Evolutionary conservation across 1,140 invertebrate genomes (phyloP), one percentile per base, ranked within the genome.

Genomic region (Drosophila mayri): DNA sequence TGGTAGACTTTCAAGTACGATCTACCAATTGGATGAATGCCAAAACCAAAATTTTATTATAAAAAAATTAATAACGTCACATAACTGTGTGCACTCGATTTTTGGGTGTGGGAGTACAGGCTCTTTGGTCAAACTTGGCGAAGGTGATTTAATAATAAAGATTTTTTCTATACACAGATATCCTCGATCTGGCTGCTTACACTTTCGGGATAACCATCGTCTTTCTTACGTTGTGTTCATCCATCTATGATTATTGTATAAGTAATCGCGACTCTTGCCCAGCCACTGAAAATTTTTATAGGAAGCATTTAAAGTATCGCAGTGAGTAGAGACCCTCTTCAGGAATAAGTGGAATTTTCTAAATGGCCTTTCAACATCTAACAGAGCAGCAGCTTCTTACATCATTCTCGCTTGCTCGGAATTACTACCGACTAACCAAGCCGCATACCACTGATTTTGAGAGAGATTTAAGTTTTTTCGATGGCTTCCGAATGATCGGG

Each of bases 351-450:
- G 6, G 0, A 10, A 11, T 11, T 22, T 4, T n/a, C 16, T 10
- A 10, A 5, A n/a, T 20, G 32, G 8, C 14, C 6, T 35, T 22
- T 18, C 2, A 16, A n/a, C 25, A 11, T n/a, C 40, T 12, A 18
- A 10, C 20, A 85, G 81, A 25, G 1, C 65, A 84, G 37, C 52
- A 50, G 9, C 49, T 78, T 1, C 60, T 90, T 7, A 65, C 73
- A 12, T 52, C 75, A n/a, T 93, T 92, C 59, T 93, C 92, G 3
- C 50, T 93, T 32, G 61, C 64, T 18, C 86, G 91, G 57, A 93
- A 93, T 30, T 93, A 86, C 62, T 84, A 88, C 70, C 81, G 90
- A 3, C 62, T 93, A 2, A 35, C 60, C 20, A 20, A 58, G 14
- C 63, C 74, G 14, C 28, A 75, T n/a, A n/a, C 20, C 16, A 72